Conservation (phyloP, 2,888 invertebrate species). For the Xestia rhomboidea region DNA sequence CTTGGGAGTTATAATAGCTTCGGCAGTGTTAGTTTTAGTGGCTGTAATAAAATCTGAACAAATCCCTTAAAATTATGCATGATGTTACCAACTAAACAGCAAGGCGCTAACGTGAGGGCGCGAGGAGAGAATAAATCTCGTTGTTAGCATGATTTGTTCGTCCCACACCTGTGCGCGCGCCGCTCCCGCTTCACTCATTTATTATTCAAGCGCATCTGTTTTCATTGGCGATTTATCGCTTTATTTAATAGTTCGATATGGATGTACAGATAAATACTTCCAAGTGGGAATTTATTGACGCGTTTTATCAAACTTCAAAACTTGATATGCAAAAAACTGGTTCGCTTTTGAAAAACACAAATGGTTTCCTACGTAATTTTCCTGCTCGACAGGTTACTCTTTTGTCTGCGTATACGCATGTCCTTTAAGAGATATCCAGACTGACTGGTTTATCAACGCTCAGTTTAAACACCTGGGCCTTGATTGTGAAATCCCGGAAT, state of each 20-base stretch:
- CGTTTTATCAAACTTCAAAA: conserved; percentile 47
- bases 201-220: conserved; percentile 68
- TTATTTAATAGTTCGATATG: conserved; percentile 60
- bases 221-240: conserved; percentile 64
- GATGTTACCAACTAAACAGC: conserved; percentile 45
- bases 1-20: background rate
- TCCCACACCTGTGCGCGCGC: conserved; percentile 63
- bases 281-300: conserved; percentile 47
- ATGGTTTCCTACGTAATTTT: conserved; percentile 63
- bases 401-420: conserved; percentile 62
- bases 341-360: conserved; percentile 58
- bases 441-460: conserved; percentile 64
- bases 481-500: conserved; percentile 57
- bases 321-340: conserved; percentile 57
- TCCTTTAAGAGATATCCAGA: conserved; percentile 64
- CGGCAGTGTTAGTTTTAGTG: background rate
- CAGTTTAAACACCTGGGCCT: conserved; percentile 62
- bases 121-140: conserved; percentile 59
- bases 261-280: conserved; percentile 53
- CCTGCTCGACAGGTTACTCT: conserved; percentile 58
- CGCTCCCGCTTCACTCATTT: conserved; percentile 61
- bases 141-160: conserved; percentile 65
- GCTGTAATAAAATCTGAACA: conserved; percentile 13
- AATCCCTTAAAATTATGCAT: conserved; percentile 36
- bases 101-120: conserved; percentile 49